Evolutionary conservation across 2,797 vertebrate species (phyloP), one percentile per base, ranked within the genome.

Genomic region (Astyanax mexicanus): DNA sequence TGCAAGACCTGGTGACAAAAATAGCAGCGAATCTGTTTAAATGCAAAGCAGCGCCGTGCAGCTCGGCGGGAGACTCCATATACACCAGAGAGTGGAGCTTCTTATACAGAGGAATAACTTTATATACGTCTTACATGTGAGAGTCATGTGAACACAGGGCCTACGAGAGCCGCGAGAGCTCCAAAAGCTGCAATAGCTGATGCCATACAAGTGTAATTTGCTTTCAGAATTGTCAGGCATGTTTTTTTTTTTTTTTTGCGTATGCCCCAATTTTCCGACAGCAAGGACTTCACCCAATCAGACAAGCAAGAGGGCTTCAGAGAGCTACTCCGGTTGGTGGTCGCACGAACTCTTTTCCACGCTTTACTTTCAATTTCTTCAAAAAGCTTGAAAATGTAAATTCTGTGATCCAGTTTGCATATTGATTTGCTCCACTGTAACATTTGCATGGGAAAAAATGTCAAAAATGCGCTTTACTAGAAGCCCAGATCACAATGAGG

Each of bases 391-490:
- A 27, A 72, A 67, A 65, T 68, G 40, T 44, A 12, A 4, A 67
- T 55, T 19, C 11, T 68, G 21, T 40, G 52, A 68, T 58, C 42
- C 29, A 51, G 38, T 49, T 75, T 68, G 29, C 42, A 69, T 37
- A 69, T 29, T 47, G 54, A 60, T 75, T 68, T 60, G 67, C 23
- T 51, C 8, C 32, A 75, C 32, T 51, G 32, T 38, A 61, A 47
- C 32, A 69, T 67, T 58, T 58, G 29, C 40, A 35, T 68, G 47
- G 27, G 67, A 58, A 4, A 19, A 58, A 38, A 29, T 25, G n/a
- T n/a, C n/a, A 45, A n/a, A 32, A 32, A 32, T 32, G 29, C 32
- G 29, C 29, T 32, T 32, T 5, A 23, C 44, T 9, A 47, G 19
- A 68, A 19, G 37, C 58, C n/a, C n/a, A 23, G 51, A 1, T 21